Conservation (phyloP, 2,888 invertebrate genomes). For the Mimas tiliae region DNA sequence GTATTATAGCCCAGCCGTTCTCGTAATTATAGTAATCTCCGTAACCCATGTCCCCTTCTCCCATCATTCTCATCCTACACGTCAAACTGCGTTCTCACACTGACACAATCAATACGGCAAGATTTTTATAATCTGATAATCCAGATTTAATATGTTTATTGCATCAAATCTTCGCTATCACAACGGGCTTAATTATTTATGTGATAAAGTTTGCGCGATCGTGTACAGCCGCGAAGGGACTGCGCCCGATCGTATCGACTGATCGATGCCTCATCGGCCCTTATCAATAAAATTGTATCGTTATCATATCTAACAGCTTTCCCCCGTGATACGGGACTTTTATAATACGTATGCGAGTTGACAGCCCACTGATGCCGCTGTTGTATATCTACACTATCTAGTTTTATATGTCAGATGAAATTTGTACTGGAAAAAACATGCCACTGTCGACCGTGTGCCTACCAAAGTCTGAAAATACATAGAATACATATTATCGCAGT, state of each 20-base stretch:
- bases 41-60: slow-evolving; percentile 81
- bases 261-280: slow-evolving; percentile 76
- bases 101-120: slow-evolving; percentile 31
- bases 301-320: slow-evolving; percentile 84
- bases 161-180: slow-evolving; percentile 54
- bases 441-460: slow-evolving; percentile 52
- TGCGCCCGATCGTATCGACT: slow-evolving; percentile 71
- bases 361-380: slow-evolving; percentile 61
- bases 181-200: slow-evolving; percentile 45
- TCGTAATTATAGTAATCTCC: slow-evolving; percentile 86
- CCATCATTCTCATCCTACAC: slow-evolving; percentile 84
- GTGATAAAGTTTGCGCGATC: slow-evolving; percentile 46
- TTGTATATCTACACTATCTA: slow-evolving; percentile 53
- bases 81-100: slow-evolving; percentile 29
- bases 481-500: neutral
- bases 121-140: slow-evolving; percentile 37
- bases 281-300: slow-evolving; percentile 82
- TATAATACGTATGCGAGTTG: slow-evolving; percentile 61
- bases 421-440: slow-evolving; percentile 45
- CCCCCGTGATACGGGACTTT: slow-evolving; percentile 79
- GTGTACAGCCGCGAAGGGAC: slow-evolving; percentile 50
- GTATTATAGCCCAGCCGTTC: slow-evolving; percentile 88
- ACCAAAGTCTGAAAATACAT: slow-evolving; percentile 52
- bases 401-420: slow-evolving; percentile 72
- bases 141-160: slow-evolving; percentile 38